Conservation (phyloP, 2,888 invertebrate genomes). For the Hyalella azteca region DNA sequence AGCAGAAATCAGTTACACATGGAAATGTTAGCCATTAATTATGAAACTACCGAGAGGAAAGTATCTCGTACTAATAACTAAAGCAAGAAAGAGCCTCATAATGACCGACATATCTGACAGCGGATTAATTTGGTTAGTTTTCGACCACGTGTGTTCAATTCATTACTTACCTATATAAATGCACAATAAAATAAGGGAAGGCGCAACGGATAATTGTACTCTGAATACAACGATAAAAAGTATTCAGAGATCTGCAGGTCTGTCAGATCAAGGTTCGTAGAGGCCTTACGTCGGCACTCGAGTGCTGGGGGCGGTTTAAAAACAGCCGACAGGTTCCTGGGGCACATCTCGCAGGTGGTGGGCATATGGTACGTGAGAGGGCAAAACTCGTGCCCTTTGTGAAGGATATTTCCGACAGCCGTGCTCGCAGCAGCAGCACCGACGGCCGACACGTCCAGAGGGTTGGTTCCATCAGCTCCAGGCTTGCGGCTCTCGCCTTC, state of each 20-base stretch:
- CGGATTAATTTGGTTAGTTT: too few species aligned
- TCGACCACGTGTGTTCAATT: too few species aligned
- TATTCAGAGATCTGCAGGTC: background rate
- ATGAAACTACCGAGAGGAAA: too few species aligned
- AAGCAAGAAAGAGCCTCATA: too few species aligned
- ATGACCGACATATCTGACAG: too few species aligned
- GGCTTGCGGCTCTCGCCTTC: constrained; percentile 79
- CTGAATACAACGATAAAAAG: background rate
- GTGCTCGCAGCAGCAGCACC: constrained; percentile 61
- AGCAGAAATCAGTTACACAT: too few species aligned
- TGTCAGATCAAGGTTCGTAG: constrained; percentile 11
- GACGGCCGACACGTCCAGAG: constrained; percentile 41
- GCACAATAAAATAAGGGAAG: too few species aligned
- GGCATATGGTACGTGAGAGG: constrained; percentile 98
- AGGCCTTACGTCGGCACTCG: constrained; percentile 85
- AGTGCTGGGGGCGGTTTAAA: constrained; percentile 96
- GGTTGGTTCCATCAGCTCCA: constrained; percentile 61
- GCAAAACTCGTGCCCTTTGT: constrained; percentile 95
- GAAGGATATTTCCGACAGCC: constrained; percentile 66
- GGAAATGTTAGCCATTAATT: too few species aligned
- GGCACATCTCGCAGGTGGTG: constrained; percentile 96
- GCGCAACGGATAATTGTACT: too few species aligned
- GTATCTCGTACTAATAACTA: too few species aligned
- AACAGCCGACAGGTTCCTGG: constrained; percentile 96
- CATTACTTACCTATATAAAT: too few species aligned